Evolutionary conservation across 64 coral and sea anemone species (phyloP), one percentile per base, ranked within the genome.

Genomic region (Trachythela sp.): DNA sequence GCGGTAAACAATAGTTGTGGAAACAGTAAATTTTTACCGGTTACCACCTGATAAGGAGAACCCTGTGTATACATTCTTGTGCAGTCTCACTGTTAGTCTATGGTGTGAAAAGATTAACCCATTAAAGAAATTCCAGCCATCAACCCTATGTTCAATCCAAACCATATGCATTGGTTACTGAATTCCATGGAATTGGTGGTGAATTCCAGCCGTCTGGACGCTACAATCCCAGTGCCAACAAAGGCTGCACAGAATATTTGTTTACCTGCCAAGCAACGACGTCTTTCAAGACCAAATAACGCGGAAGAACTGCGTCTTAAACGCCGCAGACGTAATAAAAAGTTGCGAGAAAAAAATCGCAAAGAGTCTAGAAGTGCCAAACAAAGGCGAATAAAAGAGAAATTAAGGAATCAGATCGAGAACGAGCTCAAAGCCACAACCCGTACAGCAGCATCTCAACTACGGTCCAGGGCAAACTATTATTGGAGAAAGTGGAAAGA

Each of bases 151-250:
- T 45, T 67, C 13, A 49, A 71, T 11, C 39, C 1, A 91, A 71
- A 10, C 89, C 89, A 27, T 91, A 32, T 36, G 18, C 85, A 15
- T 7, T 91, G 37, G 83, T 91, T 14, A 91, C 89, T 36, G 83
- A 91, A 35, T 91, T 86, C 51, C 58, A 91, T 86, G 89, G 84
- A 27, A 86, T 76, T 1, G 84, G 85, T 39, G 89, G 84, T 4
- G 1, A 76, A 8, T 91, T n/a, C n/a, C n/a, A n/a, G n/a, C n/a
- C 20, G 3, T 68, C 59, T 68, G 59, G 59, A 68, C 3, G 59
- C 30, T n/a, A 68, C 5, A 68, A 68, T 6, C 59, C 59, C 59
- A 68, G 59, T 68, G 59, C 59, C 59, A 68, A 2, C 59, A 68
- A 22, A 68, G 30, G 59, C 59, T n/a, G 59, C 5, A 68, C 59